Conservation (phyloP, 2,113 vertebrate genomes). For the Enhydra lutris region DNA sequence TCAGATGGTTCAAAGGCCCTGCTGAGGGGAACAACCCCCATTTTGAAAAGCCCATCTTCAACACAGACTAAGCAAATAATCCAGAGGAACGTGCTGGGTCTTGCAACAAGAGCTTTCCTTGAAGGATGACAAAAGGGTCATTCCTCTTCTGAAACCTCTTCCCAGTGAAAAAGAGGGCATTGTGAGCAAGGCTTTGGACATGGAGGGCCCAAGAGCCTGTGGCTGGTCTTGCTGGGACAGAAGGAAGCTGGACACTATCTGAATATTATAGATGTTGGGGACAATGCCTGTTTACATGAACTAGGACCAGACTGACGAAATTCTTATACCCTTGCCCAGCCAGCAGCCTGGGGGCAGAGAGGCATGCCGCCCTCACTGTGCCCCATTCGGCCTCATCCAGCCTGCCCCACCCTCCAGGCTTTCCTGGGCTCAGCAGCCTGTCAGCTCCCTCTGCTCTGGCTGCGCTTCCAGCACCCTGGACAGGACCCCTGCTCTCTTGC, state of each 20-base stretch:
- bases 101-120: neutral
- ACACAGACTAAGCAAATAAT: neutral
- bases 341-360: neutral
- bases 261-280: neutral
- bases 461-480: neutral
- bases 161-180: neutral
- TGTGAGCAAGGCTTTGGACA: neutral
- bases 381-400: neutral
- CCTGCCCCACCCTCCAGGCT: neutral
- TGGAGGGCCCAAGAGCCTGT: neutral
- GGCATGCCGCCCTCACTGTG: neutral
- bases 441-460: neutral
- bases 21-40: neutral
- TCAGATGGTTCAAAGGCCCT: neutral
- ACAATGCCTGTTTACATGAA: neutral
- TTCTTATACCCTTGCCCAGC: neutral
- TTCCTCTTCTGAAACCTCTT: neutral
- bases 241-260: neutral
- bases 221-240: neutral
- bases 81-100: neutral
- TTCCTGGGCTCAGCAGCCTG: neutral
- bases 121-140: neutral
- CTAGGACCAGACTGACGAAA: neutral
- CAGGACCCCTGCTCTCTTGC: neutral
- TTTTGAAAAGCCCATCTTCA: neutral